Conservation (phyloP, 2,888 invertebrate species). For the Euplagia quadripunctaria region DNA sequence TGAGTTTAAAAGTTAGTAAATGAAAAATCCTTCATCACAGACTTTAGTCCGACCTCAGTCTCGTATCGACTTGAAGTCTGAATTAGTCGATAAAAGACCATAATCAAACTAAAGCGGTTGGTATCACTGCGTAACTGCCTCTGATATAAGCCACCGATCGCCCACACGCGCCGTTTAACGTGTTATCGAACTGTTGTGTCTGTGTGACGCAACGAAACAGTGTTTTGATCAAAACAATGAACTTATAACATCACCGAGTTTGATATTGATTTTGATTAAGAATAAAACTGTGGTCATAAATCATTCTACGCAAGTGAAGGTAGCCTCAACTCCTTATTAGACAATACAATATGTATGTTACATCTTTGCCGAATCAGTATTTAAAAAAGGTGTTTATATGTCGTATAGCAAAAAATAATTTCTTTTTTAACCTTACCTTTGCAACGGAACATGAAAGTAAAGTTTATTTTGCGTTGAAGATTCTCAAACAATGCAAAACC, state of each 20-base stretch:
- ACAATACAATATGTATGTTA: background rate
- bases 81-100: background rate
- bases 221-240: slow-evolving; percentile 37
- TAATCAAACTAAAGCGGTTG: slow-evolving; percentile 23
- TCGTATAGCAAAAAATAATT: too few relatives aligned
- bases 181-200: slow-evolving; percentile 27
- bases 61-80: slow-evolving; percentile 32
- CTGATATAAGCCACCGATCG: slow-evolving; percentile 6
- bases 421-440: background rate
- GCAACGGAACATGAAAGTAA: background rate
- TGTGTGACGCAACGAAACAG: slow-evolving; percentile 24
- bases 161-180: slow-evolving; percentile 24
- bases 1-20: too few relatives aligned
- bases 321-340: background rate
- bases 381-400: background rate
- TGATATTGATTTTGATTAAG: background rate
- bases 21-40: background rate
- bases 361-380: background rate
- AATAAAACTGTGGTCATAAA: background rate
- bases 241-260: slow-evolving; percentile 16
- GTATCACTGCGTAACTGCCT: slow-evolving; percentile 40
- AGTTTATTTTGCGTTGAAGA: background rate
- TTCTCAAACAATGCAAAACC: slow-evolving; percentile 1
- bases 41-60: slow-evolving; percentile 5
- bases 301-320: background rate